Base-by-base conservation (phyloP, 2,888 invertebrate species). In the Pterostichus niger region DNA sequence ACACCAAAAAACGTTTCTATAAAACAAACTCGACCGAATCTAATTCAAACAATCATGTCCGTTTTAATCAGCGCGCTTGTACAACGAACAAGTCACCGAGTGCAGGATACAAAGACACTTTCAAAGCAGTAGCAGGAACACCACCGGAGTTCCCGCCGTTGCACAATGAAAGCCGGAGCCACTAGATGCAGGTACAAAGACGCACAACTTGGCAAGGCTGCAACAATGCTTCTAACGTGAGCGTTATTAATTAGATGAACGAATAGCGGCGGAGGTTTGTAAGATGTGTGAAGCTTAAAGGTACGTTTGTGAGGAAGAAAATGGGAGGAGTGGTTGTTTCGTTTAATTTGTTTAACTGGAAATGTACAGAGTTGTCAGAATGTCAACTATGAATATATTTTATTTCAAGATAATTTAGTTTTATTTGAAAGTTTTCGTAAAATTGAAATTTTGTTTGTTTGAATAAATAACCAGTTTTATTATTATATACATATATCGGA, bases 51-150 rank as follows among this genome's bases (percentile, higher is more conserved):
- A 71, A 17, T 13, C 17, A 40, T 71, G 68, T 71, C 68, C 40
- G 44, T 44, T 71, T 44, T 44, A 71, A 71, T 71, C 68, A 71
- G 68, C 40, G 40, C n/a, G 56, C 56, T 56, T 56, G 56, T 17
- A 56, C 17, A 44, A 17, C 11, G 44, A 71, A 44, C 68, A 44
- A 71, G 44, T 31, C 15, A 9, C n/a, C 68, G 17, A 71, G 68
- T 40, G 68, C 68, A 71, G 68, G 24, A 71, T 71, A 71, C 68
- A 71, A 71, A 71, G 68, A 71, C 68, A 71, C 68, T 71, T 71
- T 44, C 68, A 64, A 35, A 10, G 13, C 33, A 4, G 33, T 11
- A 49, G 64, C 46, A 35, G 13, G 56, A 56, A 17, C 2, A 10
- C 56, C 2, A 10, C 56, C 6, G 6, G 11, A 49, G n/a, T n/a